Percentiles rank a stretch among this genome's conserved stretches.
These are phyloP conservation scores for Eupithecia inturbata DNA, from an alignment of 2,888 invertebrate species.

Conservation along the genomic window DNA sequence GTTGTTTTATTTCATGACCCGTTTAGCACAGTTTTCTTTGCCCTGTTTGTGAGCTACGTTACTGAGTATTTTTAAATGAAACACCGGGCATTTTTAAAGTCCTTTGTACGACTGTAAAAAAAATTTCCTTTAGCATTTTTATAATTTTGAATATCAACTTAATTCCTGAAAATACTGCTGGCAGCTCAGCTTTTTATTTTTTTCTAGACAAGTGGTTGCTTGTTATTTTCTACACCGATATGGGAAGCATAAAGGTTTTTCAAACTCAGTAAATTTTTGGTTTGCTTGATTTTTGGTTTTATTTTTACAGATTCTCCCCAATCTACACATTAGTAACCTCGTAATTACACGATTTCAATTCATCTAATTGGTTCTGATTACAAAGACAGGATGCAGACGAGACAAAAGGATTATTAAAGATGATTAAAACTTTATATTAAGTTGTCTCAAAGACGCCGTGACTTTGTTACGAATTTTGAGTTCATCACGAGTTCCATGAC, in stretches of 20 bases:
- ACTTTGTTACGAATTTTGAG: constrained; percentile 3
- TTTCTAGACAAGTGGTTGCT: not conserved
- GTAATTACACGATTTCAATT: constrained; percentile 35
- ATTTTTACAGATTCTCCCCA: not conserved
- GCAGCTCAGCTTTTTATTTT: not conserved
- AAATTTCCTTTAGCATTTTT: not conserved
- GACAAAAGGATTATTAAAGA: constrained; percentile 60
- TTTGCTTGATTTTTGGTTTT: not conserved
- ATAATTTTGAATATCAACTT: not conserved
- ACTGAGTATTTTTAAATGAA: constrained; percentile 17
- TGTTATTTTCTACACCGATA: not conserved
- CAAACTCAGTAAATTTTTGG: not conserved
- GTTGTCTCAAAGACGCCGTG: constrained; percentile 13
- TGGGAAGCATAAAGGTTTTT: not conserved
- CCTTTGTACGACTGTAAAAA: constrained; percentile 11
- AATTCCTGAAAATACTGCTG: not conserved
- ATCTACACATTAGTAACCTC: not conserved
- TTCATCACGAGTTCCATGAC: not conserved
- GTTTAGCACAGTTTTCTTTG: constrained; percentile 25
- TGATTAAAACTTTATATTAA: constrained; percentile 50
- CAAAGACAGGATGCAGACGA: constrained; percentile 64
- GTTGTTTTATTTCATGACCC: constrained; percentile 24
- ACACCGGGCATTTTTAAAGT: constrained; percentile 14
- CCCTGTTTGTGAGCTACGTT: constrained; percentile 20
- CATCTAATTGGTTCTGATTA: constrained; percentile 45